A percentile compares a stretch with the other conserved stretches of the same genome.
phyloP scores from a whole-genome alignment of 2,888 invertebrate genomes.

The Drosophila tanythrix region DNA sequence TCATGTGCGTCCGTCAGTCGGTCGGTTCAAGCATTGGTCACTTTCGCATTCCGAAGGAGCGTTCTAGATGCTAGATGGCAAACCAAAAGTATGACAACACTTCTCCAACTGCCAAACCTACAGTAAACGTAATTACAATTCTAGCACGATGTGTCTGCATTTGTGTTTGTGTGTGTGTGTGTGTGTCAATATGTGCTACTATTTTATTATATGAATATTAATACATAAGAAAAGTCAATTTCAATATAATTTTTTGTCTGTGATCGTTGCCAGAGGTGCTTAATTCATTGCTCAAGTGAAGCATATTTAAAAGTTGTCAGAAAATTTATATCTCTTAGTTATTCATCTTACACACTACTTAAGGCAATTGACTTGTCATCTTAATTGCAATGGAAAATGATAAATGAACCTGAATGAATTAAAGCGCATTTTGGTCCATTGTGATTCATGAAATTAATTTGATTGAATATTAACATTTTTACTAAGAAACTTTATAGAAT shows the following conservation, averaged over 20 bases:
- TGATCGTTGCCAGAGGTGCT: background rate
- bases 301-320: conserved; percentile 12
- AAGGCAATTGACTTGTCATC: conserved; percentile 26
- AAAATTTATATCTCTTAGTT: conserved; percentile 1
- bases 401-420: background rate
- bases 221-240: conserved; percentile 48
- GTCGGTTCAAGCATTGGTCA: conserved; percentile 15
- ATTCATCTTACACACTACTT: conserved; percentile 17
- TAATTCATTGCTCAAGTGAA: conserved; percentile 15
- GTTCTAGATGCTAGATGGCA: conserved; percentile 18
- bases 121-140: conserved; percentile 74
- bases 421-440: background rate
- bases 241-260: conserved; percentile 10
- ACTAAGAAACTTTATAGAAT: background rate
- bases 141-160: conserved; percentile 8
- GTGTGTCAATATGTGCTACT: background rate
- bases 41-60: conserved; percentile 30
- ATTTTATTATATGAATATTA: conserved; percentile 4
- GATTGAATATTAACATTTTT: background rate
- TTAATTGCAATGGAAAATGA: background rate
- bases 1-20: conserved; percentile 19
- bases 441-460: background rate
- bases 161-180: conserved; percentile 13
- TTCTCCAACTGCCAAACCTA: conserved; percentile 38
- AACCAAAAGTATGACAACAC: conserved; percentile 41